Evolutionary conservation across 2,888 invertebrate genomes (phyloP), one percentile per base, ranked within the genome.

Genomic region (Gymnosoma rotundatum): DNA sequence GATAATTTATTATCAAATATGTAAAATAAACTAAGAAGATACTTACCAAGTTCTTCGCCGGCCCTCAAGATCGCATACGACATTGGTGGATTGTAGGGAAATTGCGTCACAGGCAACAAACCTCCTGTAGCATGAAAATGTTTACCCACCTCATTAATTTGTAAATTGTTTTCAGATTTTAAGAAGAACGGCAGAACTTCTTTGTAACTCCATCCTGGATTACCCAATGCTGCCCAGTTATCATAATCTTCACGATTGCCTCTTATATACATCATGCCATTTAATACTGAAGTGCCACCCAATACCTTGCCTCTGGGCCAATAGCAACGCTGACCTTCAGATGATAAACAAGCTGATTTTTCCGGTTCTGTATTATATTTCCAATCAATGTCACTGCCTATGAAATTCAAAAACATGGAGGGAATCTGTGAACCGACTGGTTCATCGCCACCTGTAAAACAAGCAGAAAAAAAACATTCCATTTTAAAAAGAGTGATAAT

Each of bases 241-340:
- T 98, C 97, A 92, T 95, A 98, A 92, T 98, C 98, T 83, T 94
- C 95, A 32, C 95, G 94, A 78, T 97, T 95, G 0, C 98, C 98
- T 36, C 98, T 94, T 87, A 98, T 96, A 92, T 98, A 98, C 95
- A 97, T 98, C 98, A 98, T 98, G 25, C 98, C 98, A 92, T 98
- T 98, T 93, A 98, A 94, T 0, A 97, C 97, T 18, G 98, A 98
- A 0, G 97, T 98, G 0, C 98, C 98, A 8, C 98, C 98, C 12
- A 98, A 92, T 0, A 97, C 97, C 93, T 97, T 97, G 89, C 97
- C 97, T 88, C 97, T 93, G 0, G 97, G 97, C 97, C 97, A 97
- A 90, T 95, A 95, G 91, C 97, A 97, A 87, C 95, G 94, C 78
- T 90, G 89, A 61, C 89, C 91, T 84, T 93, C 94, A 88, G 96